phyloP scores from a whole-genome alignment of 1,140 invertebrate genomes.

The Gyrodactylus bullatarudis region DNA sequence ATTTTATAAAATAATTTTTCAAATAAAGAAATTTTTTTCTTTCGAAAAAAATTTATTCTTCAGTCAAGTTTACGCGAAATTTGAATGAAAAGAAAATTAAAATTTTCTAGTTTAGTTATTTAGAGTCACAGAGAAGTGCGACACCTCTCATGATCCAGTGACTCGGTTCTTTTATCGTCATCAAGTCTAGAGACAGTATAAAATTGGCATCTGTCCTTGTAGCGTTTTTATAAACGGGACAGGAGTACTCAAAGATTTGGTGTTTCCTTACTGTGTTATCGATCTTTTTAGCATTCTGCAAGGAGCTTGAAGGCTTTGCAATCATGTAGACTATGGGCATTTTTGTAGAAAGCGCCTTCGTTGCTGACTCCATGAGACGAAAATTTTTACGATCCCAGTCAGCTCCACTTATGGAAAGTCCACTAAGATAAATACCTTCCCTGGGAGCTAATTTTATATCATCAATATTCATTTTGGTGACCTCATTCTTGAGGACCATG shows the following conservation, averaged over 20 bases:
- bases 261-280: conserved; percentile 19
- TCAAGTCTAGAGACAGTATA: conserved; percentile 63
- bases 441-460: conserved; percentile 25
- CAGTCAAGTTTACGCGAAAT: no score
- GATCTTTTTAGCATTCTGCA: conserved; percentile 32
- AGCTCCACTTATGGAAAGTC: conserved; percentile 18
- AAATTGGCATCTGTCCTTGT: conserved; percentile 65
- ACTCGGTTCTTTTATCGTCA: conserved; percentile 25
- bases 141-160: conserved; percentile 46
- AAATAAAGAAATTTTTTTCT: no score
- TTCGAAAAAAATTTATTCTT: no score
- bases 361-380: conserved; percentile 16
- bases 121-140: conserved; percentile 68
- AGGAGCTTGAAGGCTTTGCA: conserved; percentile 23
- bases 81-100: background rate
- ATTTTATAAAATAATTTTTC: no score
- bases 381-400: conserved; percentile 17
- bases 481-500: conserved; percentile 18
- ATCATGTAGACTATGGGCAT: conserved; percentile 38
- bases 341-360: conserved; percentile 17
- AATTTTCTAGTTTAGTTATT: conserved; percentile 25
- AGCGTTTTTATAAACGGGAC: conserved; percentile 76
- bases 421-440: conserved; percentile 13
- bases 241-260: conserved; percentile 16
- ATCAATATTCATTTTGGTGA: conserved; percentile 16